These are phyloP conservation scores for Apodemia hepburni DNA, from an alignment of 2,888 invertebrate species.

Conservation along the genomic window DNA sequence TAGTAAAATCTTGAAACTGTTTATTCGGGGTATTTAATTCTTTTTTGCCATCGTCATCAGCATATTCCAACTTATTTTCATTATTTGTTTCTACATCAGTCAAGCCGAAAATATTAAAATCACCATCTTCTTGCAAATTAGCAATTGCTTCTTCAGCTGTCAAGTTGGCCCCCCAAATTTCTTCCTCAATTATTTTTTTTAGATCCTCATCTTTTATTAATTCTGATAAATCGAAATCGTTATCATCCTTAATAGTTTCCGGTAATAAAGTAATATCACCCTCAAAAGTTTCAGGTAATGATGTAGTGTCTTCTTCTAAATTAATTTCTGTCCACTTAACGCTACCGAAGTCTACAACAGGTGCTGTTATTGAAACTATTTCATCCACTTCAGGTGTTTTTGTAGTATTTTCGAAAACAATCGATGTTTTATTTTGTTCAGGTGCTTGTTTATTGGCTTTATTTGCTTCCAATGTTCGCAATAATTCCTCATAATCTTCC, in stretches of 20 bases:
- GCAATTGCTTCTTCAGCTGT: conserved; percentile 2
- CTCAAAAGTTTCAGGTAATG: neutral
- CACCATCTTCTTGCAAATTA: conserved; percentile 25
- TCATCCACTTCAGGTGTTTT: neutral
- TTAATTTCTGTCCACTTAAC: neutral
- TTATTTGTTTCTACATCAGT: conserved; percentile 39
- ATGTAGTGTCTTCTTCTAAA: neutral
- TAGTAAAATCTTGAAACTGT: conserved; percentile 31
- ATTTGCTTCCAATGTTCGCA: neutral
- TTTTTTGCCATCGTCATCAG: conserved; percentile 23
- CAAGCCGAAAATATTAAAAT: conserved; percentile 41
- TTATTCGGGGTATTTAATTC: conserved; percentile 29
- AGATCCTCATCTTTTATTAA: conserved; percentile 1
- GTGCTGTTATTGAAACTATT: neutral
- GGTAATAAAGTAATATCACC: neutral
- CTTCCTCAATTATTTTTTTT: conserved; percentile 4
- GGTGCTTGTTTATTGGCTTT: conserved; percentile 4
- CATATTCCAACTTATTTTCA: neutral
- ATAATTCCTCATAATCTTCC: conserved; percentile 30
- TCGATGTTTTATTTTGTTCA: neutral
- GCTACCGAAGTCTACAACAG: neutral
- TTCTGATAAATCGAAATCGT: conserved; percentile 10
- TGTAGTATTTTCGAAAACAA: neutral
- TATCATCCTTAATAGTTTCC: conserved; percentile 19
- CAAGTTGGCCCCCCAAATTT: conserved; percentile 2